Percentiles rank a stretch among this genome's conserved stretches.
Evolutionary conservation across 2,113 vertebrate species (phyloP).

Genomic region (Anthoscopus minutus): DNA sequence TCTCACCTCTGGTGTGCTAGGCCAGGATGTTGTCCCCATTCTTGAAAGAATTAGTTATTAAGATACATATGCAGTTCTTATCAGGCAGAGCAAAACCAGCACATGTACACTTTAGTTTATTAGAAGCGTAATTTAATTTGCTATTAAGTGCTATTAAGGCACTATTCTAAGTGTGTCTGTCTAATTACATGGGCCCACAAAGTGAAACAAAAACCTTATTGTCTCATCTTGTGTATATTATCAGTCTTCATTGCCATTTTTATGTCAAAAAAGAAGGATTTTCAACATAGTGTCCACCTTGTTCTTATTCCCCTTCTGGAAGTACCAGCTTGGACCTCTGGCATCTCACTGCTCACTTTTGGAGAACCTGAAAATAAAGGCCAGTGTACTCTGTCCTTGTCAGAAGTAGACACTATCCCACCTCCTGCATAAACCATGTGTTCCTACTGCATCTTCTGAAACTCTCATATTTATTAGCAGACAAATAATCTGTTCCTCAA

Average conservation of each 20-base stretch:
- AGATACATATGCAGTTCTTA: not conserved
- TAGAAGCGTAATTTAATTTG: not conserved
- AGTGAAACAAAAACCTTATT: not conserved
- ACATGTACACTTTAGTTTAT: not conserved
- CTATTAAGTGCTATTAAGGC: not conserved
- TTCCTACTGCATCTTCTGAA: not conserved
- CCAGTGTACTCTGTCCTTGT: not conserved
- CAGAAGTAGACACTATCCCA: not conserved
- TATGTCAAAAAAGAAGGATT: not conserved
- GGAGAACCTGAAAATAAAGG: not conserved
- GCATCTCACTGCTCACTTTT: not conserved
- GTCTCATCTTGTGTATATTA: not conserved
- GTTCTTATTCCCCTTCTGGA: not conserved
- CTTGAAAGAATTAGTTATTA: not conserved
- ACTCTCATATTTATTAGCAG: not conserved
- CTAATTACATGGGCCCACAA: fast-evolving
- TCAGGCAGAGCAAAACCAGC: not conserved
- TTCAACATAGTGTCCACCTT: not conserved
- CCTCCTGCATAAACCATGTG: not conserved
- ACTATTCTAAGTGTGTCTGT: not conserved
- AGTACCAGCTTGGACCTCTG: not conserved
- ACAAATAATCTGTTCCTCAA: not conserved
- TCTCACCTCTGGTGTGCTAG: not conserved
- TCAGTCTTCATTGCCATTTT: not conserved
- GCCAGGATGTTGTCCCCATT: not conserved